Evolutionary conservation across 2,888 invertebrate species (phyloP), one percentile per base, ranked within the genome.

Genomic region (Neoascia interrupta): DNA sequence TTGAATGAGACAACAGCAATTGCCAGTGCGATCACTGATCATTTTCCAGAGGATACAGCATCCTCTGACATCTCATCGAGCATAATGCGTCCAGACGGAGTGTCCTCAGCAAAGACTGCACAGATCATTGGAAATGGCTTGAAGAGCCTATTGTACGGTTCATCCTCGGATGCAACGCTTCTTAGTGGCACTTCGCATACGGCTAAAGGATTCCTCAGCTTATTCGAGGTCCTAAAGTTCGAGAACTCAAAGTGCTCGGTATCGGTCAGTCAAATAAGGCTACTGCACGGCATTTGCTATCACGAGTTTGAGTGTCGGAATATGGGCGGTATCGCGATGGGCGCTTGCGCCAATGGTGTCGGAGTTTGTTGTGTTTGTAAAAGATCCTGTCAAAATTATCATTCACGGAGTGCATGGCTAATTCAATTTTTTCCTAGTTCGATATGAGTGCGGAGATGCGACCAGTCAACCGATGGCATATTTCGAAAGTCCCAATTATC

Each of bases 331-430:
- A 89, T 90, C 4, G 86, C 90, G 1, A 91, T 92, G 86, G 93
- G 93, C n/a, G 85, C 90, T 0, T 95, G 95, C 87, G 94, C 94
- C 11, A 92, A 92, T 85, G 94, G 93, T 3, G 92, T 92, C 84
- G 94, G 94, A 8, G 92, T 92, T 21, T 95, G 95, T 84, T 95
- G 95, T 84, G 90, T 94, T 76, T 92, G 94, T 94, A 90, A 92
- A 94, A 43, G 15, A 21, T 4, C 6, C 11, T 26, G 18, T 49
- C 15, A 4, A 10, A 10, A 28, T 49, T 6, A 3, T 2, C 19
- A 11, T n/a, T 8, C 3, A n/a, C 13, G 1, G 0, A 41, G 15
- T 19, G 11, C 8, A 5, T 31, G 31, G 3, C 8, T 47, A 31
- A 72, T 63, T 73, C 51, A 49, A 72, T 53, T 49, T 75, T 85